These are phyloP conservation scores for Tenthredo amoena DNA, from an alignment of 2,888 invertebrate genomes.

Conservation along the genomic window DNA sequence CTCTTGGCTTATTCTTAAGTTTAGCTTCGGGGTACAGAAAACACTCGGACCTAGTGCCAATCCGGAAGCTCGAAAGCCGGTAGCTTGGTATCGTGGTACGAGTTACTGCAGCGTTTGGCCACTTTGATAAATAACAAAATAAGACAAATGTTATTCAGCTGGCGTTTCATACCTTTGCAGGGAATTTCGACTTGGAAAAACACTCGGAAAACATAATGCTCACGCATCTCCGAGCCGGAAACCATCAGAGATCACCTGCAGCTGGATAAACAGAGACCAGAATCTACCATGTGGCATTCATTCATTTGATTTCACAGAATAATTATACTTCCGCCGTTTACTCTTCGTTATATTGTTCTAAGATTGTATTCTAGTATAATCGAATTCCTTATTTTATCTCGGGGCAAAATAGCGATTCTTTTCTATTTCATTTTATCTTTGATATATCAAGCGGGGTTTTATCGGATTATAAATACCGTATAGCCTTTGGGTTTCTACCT, in stretches of 20 bases:
- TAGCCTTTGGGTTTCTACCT: not conserved
- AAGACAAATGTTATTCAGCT: not conserved
- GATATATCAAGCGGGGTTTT: not conserved
- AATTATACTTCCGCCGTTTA: not conserved
- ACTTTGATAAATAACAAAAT: not conserved
- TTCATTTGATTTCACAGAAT: not conserved
- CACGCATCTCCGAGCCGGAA: not conserved
- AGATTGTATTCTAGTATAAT: not conserved
- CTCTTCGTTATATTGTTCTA: too few species aligned
- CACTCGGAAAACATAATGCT: not conserved
- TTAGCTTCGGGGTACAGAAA: not conserved
- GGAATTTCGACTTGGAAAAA: not conserved
- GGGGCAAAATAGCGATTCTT: not conserved
- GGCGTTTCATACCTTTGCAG: not conserved
- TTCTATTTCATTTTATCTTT: not conserved
- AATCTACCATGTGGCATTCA: not conserved
- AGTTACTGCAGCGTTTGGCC: not conserved
- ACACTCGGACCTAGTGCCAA: not conserved
- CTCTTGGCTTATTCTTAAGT: slow-evolving; percentile 9
- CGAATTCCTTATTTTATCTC: too few species aligned
- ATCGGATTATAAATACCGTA: not conserved
- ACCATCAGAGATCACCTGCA: not conserved
- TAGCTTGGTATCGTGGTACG: not conserved
- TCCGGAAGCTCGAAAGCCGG: not conserved
- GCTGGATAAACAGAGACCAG: not conserved